These are phyloP conservation scores for Colius striatus DNA, from an alignment of 2,113 vertebrate genomes.

Conservation along the genomic window DNA sequence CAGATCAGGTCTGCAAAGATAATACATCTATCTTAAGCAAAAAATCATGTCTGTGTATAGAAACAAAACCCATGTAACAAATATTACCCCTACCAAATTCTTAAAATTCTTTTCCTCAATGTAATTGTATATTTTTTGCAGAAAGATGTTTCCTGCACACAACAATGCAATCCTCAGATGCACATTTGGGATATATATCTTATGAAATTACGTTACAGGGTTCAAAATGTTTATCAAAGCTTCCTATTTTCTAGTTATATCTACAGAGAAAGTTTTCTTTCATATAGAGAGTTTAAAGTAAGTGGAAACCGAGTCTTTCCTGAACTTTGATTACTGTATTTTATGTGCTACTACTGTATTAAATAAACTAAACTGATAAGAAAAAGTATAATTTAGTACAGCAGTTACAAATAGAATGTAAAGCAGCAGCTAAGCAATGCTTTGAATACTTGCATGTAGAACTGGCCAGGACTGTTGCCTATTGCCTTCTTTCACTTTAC, in stretches of 20 bases:
- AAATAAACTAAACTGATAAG: background rate
- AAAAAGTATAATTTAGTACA: background rate
- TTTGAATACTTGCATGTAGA: background rate
- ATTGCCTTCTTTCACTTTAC: background rate
- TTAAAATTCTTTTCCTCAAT: background rate
- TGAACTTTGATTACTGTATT: background rate
- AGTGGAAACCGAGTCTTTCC: background rate
- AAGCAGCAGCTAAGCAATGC: background rate
- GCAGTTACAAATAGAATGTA: background rate
- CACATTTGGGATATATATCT: background rate
- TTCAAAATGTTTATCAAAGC: background rate
- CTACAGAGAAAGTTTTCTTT: background rate
- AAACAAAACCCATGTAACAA: background rate
- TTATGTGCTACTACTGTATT: background rate
- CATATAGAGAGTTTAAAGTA: background rate
- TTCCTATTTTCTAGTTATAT: background rate
- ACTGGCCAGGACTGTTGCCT: background rate
- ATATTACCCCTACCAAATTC: background rate
- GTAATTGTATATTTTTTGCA: background rate
- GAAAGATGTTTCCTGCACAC: background rate
- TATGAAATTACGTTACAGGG: background rate
- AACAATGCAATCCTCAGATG: background rate
- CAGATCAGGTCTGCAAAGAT: background rate
- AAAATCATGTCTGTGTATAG: background rate
- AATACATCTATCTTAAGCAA: background rate